Evolutionary conservation across 2,888 invertebrate species (phyloP), one percentile per base, ranked within the genome.

Genomic region (Galeruca laticollis): DNA sequence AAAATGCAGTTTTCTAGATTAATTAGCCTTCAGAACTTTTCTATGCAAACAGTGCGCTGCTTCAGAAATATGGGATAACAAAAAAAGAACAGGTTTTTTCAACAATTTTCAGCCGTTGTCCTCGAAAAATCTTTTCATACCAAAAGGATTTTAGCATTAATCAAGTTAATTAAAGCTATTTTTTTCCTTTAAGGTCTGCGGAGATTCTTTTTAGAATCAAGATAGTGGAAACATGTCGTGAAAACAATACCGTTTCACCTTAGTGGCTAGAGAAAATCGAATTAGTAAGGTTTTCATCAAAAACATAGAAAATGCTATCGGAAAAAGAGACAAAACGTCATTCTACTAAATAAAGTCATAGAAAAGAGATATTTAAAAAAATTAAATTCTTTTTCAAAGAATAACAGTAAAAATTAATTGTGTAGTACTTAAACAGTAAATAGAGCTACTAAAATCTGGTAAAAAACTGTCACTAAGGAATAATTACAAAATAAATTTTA

Each of bases 1-100:
- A 47, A 47, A 47, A 47, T 43, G 2, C n/a, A 43, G 43, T 43
- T 13, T 15, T 0, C 43, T 13, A 15, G 43, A 43, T 47, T 47
- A 47, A 47, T 47, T 47, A 47, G 15, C 9, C 9, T 47, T 43
- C n/a, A 43, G 43, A 43, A 43, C 43, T 43, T 18, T 47, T 47
- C 47, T 18, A 47, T 18, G 18, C 47, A 47, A 47, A 47, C 10
- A 18, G 47, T 47, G 18, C 18, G 1, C 18, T 6, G 47, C 9
- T 18, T 2, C 9, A 15, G 8, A 47, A 18, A 6, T 40, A 40
- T 9, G 15, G 9, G 15, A 47, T 47, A 15, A 40, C 37, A 13
- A 13, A 37, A 40, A n/a, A 40, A n/a, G 13, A 40, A n/a, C 40
- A 2, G 40, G 3, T 26, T 26, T 26, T 40, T 40, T n/a, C n/a